Percentiles rank a stretch among this genome's conserved stretches.
Conservation (phyloP, 2,888 invertebrate genomes). For the Anoncus sp. region DNA sequence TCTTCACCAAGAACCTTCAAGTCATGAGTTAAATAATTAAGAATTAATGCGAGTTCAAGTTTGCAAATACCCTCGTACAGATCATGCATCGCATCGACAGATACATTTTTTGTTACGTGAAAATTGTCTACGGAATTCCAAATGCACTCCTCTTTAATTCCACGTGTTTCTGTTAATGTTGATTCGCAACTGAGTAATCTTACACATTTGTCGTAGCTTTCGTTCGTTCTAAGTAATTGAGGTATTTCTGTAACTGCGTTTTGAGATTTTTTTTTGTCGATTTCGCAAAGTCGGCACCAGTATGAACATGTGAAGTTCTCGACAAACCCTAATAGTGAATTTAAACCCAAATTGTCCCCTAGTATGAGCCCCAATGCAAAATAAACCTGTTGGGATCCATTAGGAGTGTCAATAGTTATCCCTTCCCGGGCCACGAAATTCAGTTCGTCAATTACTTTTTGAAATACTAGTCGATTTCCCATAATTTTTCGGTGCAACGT, state of each 20-base stretch:
- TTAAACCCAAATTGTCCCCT: constrained; percentile 8
- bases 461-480: constrained; percentile 39
- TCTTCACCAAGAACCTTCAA: background rate
- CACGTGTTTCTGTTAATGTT: background rate
- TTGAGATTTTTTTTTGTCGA: background rate
- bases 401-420: constrained; percentile 33
- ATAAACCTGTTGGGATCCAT: constrained; percentile 27
- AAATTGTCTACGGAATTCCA: constrained; percentile 12
- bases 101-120: constrained; percentile 14
- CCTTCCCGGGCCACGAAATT: constrained; percentile 54
- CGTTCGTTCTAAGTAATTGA: background rate
- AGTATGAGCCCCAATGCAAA: background rate
- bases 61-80: constrained; percentile 26
- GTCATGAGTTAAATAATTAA: constrained; percentile 1
- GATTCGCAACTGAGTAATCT: background rate
- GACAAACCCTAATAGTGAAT: constrained; percentile 5
- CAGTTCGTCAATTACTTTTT: constrained; percentile 56
- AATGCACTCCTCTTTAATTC: constrained; percentile 21
- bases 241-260: background rate
- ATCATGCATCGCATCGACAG: constrained; percentile 21
- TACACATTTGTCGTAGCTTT: constrained; percentile 9
- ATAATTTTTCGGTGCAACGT: constrained; percentile 45
- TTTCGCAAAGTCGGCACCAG: constrained; percentile 2
- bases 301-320: background rate
- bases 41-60: constrained; percentile 12